Conservation (phyloP, 1,140 invertebrate genomes). For the Euschistus heros region DNA sequence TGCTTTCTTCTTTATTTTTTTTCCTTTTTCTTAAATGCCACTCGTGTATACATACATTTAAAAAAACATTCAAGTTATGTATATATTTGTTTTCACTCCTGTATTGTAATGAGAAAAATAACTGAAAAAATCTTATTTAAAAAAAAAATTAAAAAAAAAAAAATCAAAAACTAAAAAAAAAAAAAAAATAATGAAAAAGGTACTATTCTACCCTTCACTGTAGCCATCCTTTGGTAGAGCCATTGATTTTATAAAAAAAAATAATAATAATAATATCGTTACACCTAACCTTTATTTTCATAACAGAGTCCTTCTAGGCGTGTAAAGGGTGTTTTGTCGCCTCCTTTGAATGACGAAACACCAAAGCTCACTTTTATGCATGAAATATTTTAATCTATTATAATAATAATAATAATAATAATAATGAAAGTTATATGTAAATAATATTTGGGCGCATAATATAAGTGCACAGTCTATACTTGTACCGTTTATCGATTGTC, state of each 20-base stretch:
- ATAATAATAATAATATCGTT: not conserved
- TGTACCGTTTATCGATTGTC: constrained; percentile 24
- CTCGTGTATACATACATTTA: constrained; percentile 2
- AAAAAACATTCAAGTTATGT: constrained; percentile 1
- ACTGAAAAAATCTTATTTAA: not conserved
- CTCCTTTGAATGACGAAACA: constrained; percentile 12
- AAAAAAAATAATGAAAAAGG: not conserved
- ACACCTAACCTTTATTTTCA: constrained; percentile 12
- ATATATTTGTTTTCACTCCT: constrained; percentile 9
- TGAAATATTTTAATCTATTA: constrained; percentile 25
- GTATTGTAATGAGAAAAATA: constrained; percentile 3
- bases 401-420: constrained; percentile 11
- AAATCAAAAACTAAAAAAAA: not conserved
- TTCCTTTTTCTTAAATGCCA: not conserved
- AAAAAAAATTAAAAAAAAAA: not conserved
- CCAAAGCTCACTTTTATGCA: constrained; percentile 26
- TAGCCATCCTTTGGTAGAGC: not conserved
- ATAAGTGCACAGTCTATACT: constrained; percentile 22
- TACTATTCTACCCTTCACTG: not conserved
- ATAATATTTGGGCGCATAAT: constrained; percentile 25
- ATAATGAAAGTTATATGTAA: constrained; percentile 20
- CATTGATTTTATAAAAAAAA: constrained; percentile 1
- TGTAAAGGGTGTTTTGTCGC: constrained; percentile 5
- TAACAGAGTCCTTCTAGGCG: constrained; percentile 14
- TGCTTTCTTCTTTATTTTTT: not conserved